phyloP scores from a whole-genome alignment of 2,113 vertebrate species.

The Cebidichthys violaceus region DNA sequence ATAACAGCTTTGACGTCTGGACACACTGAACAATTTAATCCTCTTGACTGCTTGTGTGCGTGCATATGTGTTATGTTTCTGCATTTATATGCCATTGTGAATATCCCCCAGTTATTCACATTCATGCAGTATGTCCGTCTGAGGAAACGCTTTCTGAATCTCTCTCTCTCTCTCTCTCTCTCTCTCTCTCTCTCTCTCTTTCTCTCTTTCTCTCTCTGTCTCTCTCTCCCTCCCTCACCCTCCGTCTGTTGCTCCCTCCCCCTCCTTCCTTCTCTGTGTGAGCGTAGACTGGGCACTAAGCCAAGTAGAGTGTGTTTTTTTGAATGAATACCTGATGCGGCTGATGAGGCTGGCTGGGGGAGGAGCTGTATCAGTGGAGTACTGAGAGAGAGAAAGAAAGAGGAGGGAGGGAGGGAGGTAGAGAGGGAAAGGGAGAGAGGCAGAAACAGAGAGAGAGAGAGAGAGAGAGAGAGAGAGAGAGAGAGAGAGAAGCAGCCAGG shows the following conservation, averaged over 20 bases:
- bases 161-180: slow-evolving; percentile 66
- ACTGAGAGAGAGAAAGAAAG: slow-evolving; percentile 78
- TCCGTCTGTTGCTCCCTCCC: slow-evolving; percentile 63
- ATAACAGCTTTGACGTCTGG: slow-evolving; percentile 47
- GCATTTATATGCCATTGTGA: slow-evolving; percentile 39
- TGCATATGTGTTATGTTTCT: slow-evolving; percentile 34
- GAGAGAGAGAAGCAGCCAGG: slow-evolving; percentile 71
- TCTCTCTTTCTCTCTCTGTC: slow-evolving; percentile 57
- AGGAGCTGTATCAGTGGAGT: slow-evolving; percentile 86
- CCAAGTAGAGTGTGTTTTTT: slow-evolving; percentile 89
- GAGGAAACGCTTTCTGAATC: slow-evolving; percentile 67
- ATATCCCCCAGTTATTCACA: slow-evolving; percentile 58
- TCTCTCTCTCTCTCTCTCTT: slow-evolving; percentile 64
- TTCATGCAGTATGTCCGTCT: slow-evolving; percentile 67
- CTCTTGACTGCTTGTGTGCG: slow-evolving; percentile 24
- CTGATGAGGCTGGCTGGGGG: slow-evolving; percentile 89
- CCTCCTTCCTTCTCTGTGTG: slow-evolving; percentile 64
- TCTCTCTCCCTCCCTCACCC: slow-evolving; percentile 62
- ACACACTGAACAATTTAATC: slow-evolving; percentile 56
- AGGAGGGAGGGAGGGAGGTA: slow-evolving; percentile 27
- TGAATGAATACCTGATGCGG: slow-evolving; percentile 97
- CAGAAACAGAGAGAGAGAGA: slow-evolving; percentile 51
- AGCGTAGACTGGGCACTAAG: slow-evolving; percentile 83
- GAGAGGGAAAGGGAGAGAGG: slow-evolving; percentile 38
- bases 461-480: slow-evolving; percentile 47